Conservation (phyloP, 2,113 vertebrate species). For the Neogale vison region DNA sequence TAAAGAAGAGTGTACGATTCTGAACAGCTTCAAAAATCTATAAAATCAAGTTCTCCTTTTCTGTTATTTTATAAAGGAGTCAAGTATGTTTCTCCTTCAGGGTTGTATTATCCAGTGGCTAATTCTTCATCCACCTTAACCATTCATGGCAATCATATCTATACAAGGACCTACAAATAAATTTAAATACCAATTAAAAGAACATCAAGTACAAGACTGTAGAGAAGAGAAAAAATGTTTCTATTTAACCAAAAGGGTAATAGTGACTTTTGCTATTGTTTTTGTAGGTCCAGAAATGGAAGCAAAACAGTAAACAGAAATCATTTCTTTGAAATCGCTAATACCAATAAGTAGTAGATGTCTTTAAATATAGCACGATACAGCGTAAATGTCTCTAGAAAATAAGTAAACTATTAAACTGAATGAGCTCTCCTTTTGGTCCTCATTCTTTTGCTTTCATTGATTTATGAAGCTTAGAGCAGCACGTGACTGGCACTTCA, state of each 20-base stretch:
- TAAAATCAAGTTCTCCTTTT: not conserved
- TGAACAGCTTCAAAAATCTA: not conserved
- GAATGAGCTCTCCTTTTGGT: not conserved
- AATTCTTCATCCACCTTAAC: not conserved
- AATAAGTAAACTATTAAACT: not conserved
- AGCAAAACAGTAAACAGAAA: not conserved
- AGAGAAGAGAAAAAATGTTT: not conserved
- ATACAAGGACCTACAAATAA: not conserved
- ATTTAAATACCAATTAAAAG: constrained; percentile 21
- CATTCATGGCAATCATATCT: not conserved
- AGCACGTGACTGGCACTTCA: not conserved
- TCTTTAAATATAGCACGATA: not conserved
- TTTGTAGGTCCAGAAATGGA: not conserved
- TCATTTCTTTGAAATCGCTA: constrained; percentile 7
- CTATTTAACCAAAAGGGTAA: constrained; percentile 24
- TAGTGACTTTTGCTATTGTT: not conserved
- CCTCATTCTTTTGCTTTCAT: not conserved
- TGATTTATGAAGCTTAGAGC: not conserved
- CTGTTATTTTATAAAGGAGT: not conserved
- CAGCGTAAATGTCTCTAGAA: not conserved
- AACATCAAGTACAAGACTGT: not conserved
- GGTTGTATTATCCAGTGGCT: not conserved
- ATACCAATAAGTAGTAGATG: not conserved
- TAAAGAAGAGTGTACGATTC: not conserved
- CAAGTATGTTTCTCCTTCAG: not conserved